Base-by-base conservation (phyloP, 2,113 vertebrate species). In the Camelus dromedarius region DNA sequence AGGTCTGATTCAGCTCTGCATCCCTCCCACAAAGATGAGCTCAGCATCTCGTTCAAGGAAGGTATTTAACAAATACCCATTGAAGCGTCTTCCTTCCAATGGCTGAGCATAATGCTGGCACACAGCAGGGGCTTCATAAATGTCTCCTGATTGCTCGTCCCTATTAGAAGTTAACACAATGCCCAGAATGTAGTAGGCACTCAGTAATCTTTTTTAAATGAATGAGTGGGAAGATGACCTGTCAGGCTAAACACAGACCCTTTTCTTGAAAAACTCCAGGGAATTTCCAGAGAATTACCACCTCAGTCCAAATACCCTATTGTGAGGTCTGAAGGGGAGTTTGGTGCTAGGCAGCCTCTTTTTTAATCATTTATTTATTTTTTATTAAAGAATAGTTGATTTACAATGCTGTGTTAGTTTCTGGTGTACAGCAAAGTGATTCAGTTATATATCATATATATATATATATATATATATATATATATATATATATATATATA, bases 241-340 rank as follows among this genome's bases (percentile, higher is more conserved):
- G 35, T 64, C 16, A 13, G 19, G 14, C 15, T 83, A 69, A 88
- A 92, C 6, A 77, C 24, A 88, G 35, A 80, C 75, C 8, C 14
- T 20, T 69, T 83, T 69, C 46, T 87, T 60, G 18, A 93, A 46
- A 82, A 89, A 89, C 35, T 38, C 8, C 3, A 58, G 72, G 95
- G 80, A 93, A 35, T 93, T 94, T 92, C 88, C 73, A 96, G 48
- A 73, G 6, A 91, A 38, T 64, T 72, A 11, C 10, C 73, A 28
- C 26, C 20, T 75, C 52, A 75, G 3, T 81, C 11, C 62, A 79
- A 87, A 97, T 42, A 38, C 4, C 56, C 24, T 66, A 38, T 46
- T 84, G 26, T 48, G 54, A 87, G 12, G 16, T n/a, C 50, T 22
- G 6, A 70, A 67, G 15, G 12, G 38, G 50, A 89, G 46, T 66